Conservation (phyloP, 2,797 vertebrate species). For the Threskiornis aethiopicus region DNA sequence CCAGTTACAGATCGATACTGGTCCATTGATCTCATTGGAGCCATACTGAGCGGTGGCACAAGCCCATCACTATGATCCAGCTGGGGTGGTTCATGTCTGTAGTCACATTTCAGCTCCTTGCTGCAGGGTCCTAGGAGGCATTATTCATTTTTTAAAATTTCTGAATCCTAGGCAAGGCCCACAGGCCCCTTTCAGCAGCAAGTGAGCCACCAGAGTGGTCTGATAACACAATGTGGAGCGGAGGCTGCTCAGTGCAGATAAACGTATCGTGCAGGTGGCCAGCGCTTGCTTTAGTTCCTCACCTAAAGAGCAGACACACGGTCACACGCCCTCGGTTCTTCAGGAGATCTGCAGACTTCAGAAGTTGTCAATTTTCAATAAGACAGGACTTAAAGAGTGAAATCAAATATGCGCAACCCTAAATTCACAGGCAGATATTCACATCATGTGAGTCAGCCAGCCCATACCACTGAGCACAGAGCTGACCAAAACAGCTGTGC, state of each 20-base stretch:
- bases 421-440: neutral
- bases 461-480: neutral
- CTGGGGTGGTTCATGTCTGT: accelerated
- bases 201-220: accelerated
- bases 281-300: neutral
- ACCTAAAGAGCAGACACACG: neutral
- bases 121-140: neutral
- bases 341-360: neutral
- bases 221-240: accelerated
- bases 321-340: accelerated
- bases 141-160: neutral
- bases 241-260: slow-evolving; percentile 8
- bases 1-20: accelerated
- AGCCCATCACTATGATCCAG: accelerated
- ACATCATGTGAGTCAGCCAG: neutral
- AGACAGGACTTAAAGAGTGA: neutral
- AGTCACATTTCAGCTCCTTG: neutral
- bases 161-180: neutral
- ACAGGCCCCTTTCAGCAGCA: neutral
- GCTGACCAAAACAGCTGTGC: neutral
- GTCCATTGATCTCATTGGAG: accelerated
- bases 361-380: accelerated
- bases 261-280: neutral
- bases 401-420: neutral
- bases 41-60: neutral